Base-by-base conservation (phyloP, 2,888 invertebrate species). In the Lepidochitona cinerea region DNA sequence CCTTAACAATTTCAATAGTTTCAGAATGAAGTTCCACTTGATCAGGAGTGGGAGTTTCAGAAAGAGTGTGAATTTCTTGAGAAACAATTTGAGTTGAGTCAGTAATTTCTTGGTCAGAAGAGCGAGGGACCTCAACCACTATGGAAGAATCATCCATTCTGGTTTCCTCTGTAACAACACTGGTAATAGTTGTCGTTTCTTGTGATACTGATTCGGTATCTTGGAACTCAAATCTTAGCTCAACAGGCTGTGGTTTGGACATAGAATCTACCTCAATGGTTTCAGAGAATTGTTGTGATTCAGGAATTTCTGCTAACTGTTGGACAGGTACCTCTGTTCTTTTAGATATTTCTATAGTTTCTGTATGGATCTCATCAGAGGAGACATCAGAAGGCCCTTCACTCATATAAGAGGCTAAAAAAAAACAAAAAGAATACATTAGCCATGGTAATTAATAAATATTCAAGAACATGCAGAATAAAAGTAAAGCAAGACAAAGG, bases 1-100 rank as follows among this genome's bases (percentile, higher is more conserved):
- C 83, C 32, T 79, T 82, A 5, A 82, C 77, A n/a, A 88, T 86
- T 74, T 88, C 87, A 49, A 87, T 86, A 0, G 88, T 88, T 70
- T 87, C 87, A 68, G 81, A 87, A 66, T 87, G 87, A 7, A 75
- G 76, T 68, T 86, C 82, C n/a, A 36, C 35, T 23, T 80, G 66
- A 23, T 35, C 69, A 35, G 59, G 71, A 77, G 1, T 70, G 70
- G 23, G 74, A 72, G 9, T 68, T 66, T 75, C 78, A n/a, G 84
- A 84, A 26, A 79, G 74, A 32, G 81, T 76, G 23, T 77, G 79
- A 12, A 86, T 74, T 67, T 88, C 81, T 66, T 85, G 78, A 0
- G 85, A 85, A 2, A 86, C 81, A 29, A 82, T 83, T 7, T 79
- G 78, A 4, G 84, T 81, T n/a, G 82, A 80, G 67, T 84, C 81